These are phyloP conservation scores for Rhinichthys klamathensis DNA, from an alignment of 2,113 vertebrate species.

Conservation along the genomic window DNA sequence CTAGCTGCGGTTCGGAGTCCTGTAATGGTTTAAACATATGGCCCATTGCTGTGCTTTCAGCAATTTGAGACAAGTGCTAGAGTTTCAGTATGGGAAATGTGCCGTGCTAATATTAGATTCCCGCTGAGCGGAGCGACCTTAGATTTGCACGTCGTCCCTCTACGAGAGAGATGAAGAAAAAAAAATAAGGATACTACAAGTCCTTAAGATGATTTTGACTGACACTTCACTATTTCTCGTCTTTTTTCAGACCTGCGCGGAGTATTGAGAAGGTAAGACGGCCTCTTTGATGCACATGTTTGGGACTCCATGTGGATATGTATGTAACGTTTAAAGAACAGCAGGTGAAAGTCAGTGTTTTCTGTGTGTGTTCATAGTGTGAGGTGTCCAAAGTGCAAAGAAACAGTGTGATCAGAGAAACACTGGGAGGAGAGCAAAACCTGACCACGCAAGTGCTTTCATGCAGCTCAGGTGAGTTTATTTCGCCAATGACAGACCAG, in stretches of 20 bases:
- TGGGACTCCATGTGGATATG: background rate
- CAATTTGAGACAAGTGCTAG: constrained; percentile 70
- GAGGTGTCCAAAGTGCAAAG: constrained; percentile 41
- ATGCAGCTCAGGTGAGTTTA: constrained; percentile 45
- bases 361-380: constrained; percentile 46
- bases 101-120: constrained; percentile 83
- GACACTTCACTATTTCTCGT: constrained; percentile 13
- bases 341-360: constrained; percentile 1
- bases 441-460: background rate
- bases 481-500: background rate
- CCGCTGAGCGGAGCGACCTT: constrained; percentile 61
- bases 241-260: constrained; percentile 48
- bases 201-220: constrained; percentile 18
- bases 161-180: background rate
- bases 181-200: constrained; percentile 19
- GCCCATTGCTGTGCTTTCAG: constrained; percentile 69
- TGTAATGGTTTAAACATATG: constrained; percentile 69
- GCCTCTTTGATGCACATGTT: background rate
- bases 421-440: background rate
- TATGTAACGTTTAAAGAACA: background rate
- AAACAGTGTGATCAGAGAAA: constrained; percentile 41
- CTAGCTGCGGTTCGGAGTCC: constrained; percentile 15
- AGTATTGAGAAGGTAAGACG: constrained; percentile 42
- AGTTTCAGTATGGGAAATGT: constrained; percentile 78
- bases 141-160: background rate